Percentiles rank a stretch among this genome's conserved stretches.
Evolutionary conservation across 2,888 invertebrate species (phyloP).

Genomic region (Oligia fasciuncula): DNA sequence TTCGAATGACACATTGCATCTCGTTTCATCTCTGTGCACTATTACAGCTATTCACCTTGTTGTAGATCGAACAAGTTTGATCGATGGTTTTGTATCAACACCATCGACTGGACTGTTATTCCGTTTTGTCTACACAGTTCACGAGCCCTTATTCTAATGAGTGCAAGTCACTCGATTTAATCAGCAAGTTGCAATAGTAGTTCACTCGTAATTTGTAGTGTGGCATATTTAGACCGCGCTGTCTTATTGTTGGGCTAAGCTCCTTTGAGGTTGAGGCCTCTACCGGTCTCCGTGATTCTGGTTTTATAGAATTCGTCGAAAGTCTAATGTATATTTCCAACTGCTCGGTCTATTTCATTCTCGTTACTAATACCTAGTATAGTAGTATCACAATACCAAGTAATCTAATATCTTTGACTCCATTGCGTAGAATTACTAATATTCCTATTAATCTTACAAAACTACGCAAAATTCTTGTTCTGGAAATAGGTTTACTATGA

Average conservation of each 20-base stretch:
- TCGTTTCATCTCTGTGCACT: conserved; percentile 25
- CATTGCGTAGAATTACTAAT: conserved; percentile 55
- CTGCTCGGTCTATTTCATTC: conserved; percentile 31
- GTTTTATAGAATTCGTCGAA: conserved; percentile 30
- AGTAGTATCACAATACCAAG: conserved; percentile 41
- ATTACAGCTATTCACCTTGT: conserved; percentile 38
- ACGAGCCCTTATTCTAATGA: conserved; percentile 37
- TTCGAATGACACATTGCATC: conserved; percentile 29
- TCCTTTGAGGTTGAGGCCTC: conserved; percentile 29
- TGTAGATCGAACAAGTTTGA: conserved; percentile 56
- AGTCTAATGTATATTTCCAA: conserved; percentile 11
- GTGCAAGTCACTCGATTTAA: conserved; percentile 45
- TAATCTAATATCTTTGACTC: conserved; percentile 56
- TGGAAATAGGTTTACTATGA: conserved; percentile 60
- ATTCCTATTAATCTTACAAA: conserved; percentile 60
- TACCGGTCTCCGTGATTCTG: background rate
- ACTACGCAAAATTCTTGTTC: conserved; percentile 60
- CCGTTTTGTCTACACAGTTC: conserved; percentile 44
- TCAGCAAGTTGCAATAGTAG: conserved; percentile 25
- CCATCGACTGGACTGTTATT: conserved; percentile 41
- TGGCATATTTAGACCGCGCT: conserved; percentile 41
- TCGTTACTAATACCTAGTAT: conserved; percentile 37
- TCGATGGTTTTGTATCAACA: conserved; percentile 38
- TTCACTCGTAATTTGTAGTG: conserved; percentile 35
- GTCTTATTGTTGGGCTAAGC: conserved; percentile 32